phyloP scores from a whole-genome alignment of 1,140 invertebrate genomes.

The Centruroides sculpturatus region DNA sequence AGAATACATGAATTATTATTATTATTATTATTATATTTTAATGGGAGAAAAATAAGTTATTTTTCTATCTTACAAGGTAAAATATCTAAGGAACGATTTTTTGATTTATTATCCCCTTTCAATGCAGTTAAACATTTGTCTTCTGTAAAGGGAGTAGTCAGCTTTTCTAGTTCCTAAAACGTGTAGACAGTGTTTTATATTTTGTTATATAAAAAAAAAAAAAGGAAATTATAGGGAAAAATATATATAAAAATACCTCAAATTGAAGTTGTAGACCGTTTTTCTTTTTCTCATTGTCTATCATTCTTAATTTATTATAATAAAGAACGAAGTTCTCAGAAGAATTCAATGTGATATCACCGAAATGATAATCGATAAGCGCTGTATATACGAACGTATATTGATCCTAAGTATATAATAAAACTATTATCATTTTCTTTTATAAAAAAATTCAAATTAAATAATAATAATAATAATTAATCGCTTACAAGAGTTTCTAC shows the following conservation, averaged over 20 bases:
- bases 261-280: constrained; percentile 10
- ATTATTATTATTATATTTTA: too few relatives aligned
- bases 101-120: constrained; percentile 46
- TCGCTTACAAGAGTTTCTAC: constrained; percentile 33
- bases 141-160: too few relatives aligned
- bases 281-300: constrained; percentile 2
- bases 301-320: constrained; percentile 8
- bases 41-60: too few relatives aligned
- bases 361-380: constrained; percentile 13
- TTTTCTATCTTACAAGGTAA: constrained; percentile 41
- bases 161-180: too few relatives aligned
- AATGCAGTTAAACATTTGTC: constrained; percentile 20
- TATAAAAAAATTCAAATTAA: not conserved
- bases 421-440: too few relatives aligned
- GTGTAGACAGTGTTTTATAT: too few relatives aligned
- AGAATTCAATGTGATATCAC: constrained; percentile 4
- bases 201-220: too few relatives aligned
- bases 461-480: not conserved
- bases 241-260: constrained; percentile 2
- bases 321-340: constrained; percentile 8
- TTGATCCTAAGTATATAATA: constrained; percentile 5
- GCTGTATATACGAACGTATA: constrained; percentile 11
- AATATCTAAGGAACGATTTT: constrained; percentile 67
- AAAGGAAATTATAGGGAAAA: too few relatives aligned
- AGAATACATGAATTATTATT: not conserved